Conservation (phyloP, 2,888 invertebrate species). For the Synanthedon tipuliformis region DNA sequence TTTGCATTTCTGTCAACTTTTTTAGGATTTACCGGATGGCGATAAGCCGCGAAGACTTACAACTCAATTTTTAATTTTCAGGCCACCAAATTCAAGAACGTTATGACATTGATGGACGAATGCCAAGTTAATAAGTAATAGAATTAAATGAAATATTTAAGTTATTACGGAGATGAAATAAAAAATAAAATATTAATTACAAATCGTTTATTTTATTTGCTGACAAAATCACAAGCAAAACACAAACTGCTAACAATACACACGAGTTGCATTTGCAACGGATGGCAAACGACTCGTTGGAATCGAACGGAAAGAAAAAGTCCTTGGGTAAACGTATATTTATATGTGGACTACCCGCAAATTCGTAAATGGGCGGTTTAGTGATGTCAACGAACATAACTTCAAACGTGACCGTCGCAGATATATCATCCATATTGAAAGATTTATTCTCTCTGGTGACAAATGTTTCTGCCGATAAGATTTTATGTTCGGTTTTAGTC, state of each 20-base stretch:
- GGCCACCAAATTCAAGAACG: slow-evolving; percentile 43
- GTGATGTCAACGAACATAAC: slow-evolving; percentile 46
- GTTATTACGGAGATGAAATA: slow-evolving; percentile 37
- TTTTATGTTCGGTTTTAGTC: slow-evolving; percentile 25
- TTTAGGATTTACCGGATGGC: no score
- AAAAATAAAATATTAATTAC: slow-evolving; percentile 64
- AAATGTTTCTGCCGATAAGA: slow-evolving; percentile 27
- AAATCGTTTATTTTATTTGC: slow-evolving; percentile 56
- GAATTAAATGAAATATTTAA: slow-evolving; percentile 63
- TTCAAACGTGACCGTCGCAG: slow-evolving; percentile 40
- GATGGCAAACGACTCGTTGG: slow-evolving; percentile 16
- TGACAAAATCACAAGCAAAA: slow-evolving; percentile 1
- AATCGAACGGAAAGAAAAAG: slow-evolving; percentile 79
- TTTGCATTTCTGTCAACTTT: no score
- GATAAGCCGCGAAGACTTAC: no score
- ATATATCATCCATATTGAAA: slow-evolving; percentile 30
- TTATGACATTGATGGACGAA: slow-evolving; percentile 44
- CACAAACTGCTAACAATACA: neutral
- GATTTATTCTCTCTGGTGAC: slow-evolving; percentile 25
- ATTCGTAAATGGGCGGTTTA: slow-evolving; percentile 29
- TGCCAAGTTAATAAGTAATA: slow-evolving; percentile 59
- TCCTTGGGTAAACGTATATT: slow-evolving; percentile 76
- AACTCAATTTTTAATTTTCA: slow-evolving; percentile 46
- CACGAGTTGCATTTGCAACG: neutral
- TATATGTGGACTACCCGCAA: slow-evolving; percentile 73